Base-by-base conservation (phyloP, 2,888 invertebrate genomes). In the Plebejus melissa region DNA sequence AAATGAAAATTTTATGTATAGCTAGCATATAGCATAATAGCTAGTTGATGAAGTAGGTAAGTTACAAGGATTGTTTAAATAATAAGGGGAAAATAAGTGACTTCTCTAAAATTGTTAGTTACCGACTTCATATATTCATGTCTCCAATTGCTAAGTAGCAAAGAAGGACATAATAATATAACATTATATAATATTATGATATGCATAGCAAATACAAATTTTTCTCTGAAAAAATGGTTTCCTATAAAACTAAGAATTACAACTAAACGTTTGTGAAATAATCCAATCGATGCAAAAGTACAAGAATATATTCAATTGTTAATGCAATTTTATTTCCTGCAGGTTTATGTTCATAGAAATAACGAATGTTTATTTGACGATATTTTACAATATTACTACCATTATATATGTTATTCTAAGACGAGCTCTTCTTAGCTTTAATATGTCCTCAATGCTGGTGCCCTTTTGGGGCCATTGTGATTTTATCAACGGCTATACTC, bases 301-400 rank as follows among this genome's bases (percentile, higher is more conserved):
- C 16, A 16, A 72, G 32, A 6, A 46, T 13, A 32, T 32, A 32
- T 16, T 28, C 6, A 71, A 82, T 82, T 79, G 81, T 80, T 78
- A 80, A 76, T 78, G 77, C 80, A 82, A 82, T 82, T 79, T 83
- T 80, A 81, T 82, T 82, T 80, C 82, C 81, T 80, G n/a, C 75
- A 76, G 50, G 60, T 74, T 78, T 78, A 76, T 78, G 74, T 75
- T 75, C 65, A 70, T 75, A 60, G 72, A 75, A 54, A 77, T 77
- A 77, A 75, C 74, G 58, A 74, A 69, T 74, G 77, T 78, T 78
- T 77, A 78, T 77, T 76, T 60, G 72, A 60, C 76, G 70, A 74
- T 78, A 78, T 78, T 78, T 78, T 77, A 76, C 65, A 74, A 69
- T 22, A 32, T 65, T 32, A 65, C 32, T 65, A 13, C 60, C 11